Percentiles rank a stretch among this genome's conserved stretches.
phyloP scores from a whole-genome alignment of 2,797 vertebrate species.

The Cyprinella venusta region DNA sequence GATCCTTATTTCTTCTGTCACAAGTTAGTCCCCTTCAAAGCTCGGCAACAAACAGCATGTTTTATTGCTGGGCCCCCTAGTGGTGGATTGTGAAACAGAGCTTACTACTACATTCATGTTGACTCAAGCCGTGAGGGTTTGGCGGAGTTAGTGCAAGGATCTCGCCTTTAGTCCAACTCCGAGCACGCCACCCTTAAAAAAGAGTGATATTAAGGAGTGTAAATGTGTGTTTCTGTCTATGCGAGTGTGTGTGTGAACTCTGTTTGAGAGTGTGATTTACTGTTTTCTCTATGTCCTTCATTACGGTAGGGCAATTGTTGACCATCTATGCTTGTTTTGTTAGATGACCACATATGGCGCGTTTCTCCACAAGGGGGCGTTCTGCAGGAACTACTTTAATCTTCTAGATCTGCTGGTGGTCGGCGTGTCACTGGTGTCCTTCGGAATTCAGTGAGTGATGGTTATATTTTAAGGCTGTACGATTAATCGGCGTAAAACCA shows the following conservation, averaged over 20 bases:
- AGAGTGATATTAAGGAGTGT: conserved; percentile 77
- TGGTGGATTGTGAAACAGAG: conserved; percentile 79
- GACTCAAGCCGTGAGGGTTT: conserved; percentile 71
- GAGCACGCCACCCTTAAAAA: conserved; percentile 75
- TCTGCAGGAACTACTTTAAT: conserved; percentile 99
- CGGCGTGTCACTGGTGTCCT: conserved; percentile 96
- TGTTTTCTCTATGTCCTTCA: background rate
- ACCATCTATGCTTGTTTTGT: conserved; percentile 56
- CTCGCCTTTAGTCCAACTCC: conserved; percentile 67
- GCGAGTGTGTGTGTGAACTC: conserved; percentile 1
- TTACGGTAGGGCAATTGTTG: conserved; percentile 29
- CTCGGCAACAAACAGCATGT: conserved; percentile 81
- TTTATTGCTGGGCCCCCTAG: conserved; percentile 71
- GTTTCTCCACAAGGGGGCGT: conserved; percentile 98
- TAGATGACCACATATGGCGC: conserved; percentile 99
- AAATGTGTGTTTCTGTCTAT: conserved; percentile 54
- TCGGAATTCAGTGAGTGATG: conserved; percentile 95
- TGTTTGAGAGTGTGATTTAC: background rate
- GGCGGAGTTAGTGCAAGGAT: conserved; percentile 71
- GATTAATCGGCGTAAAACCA: background rate
- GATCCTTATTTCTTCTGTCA: background rate
- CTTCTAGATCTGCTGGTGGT: conserved; percentile 97
- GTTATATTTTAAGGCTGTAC: background rate
- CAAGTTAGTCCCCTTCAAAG: conserved; percentile 20
- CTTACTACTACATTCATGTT: conserved; percentile 84